Conservation (phyloP, 2,113 vertebrate genomes). For the Azemiops feae region DNA sequence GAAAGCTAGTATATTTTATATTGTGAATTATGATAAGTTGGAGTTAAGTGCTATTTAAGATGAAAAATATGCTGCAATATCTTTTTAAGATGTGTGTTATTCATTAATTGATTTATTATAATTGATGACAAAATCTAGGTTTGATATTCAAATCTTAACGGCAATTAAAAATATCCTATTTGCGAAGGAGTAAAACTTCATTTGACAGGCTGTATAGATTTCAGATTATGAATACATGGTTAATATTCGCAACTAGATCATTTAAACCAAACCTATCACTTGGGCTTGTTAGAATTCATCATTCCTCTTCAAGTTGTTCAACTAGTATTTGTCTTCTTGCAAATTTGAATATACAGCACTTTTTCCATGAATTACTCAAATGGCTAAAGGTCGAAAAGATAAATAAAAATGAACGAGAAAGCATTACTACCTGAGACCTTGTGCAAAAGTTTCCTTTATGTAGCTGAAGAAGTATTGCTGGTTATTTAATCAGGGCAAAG, state of each 20-base stretch:
- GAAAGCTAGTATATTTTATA: background rate
- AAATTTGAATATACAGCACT: background rate
- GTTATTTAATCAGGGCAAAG: constrained; percentile 41
- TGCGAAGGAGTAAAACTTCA: background rate
- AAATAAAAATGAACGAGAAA: background rate
- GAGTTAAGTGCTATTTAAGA: background rate
- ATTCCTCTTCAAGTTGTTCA: background rate
- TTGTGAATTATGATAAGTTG: background rate
- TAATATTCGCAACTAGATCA: background rate
- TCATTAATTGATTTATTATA: background rate
- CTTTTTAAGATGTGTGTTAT: background rate
- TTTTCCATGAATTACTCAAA: background rate
- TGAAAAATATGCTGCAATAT: background rate
- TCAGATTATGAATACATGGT: too few species aligned
- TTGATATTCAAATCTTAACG: background rate
- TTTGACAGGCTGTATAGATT: background rate
- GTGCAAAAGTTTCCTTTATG: background rate
- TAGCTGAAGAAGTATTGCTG: background rate
- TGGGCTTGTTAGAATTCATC: background rate
- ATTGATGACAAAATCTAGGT: background rate
- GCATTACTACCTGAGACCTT: background rate
- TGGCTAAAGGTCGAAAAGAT: background rate
- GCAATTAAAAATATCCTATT: background rate
- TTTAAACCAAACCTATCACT: background rate
- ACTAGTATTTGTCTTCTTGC: background rate